Evolutionary conservation across 2,888 invertebrate genomes (phyloP).

Genomic region (Melieria picta): DNA sequence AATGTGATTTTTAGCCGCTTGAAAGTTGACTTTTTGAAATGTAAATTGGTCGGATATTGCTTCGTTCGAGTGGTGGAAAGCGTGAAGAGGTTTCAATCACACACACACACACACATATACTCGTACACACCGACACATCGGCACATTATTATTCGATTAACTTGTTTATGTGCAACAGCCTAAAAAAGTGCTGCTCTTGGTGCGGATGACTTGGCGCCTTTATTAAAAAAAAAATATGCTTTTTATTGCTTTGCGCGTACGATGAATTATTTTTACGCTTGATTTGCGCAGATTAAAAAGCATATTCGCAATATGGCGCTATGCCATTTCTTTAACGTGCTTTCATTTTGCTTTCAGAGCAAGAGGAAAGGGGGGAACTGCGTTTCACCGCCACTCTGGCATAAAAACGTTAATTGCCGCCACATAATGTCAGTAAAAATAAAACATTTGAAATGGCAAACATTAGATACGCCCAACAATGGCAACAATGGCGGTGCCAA

Average conservation of each 20-base stretch:
- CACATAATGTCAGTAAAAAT: too few species aligned
- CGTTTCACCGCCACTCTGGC: not conserved
- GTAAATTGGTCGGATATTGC: constrained; percentile 28
- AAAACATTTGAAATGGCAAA: too few species aligned
- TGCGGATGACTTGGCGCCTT: not conserved
- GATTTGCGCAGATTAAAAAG: constrained; percentile 28
- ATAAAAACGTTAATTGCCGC: constrained; percentile 7
- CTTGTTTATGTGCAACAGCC: constrained; percentile 25
- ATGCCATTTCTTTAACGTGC: too few species aligned
- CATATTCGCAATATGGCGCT: not conserved
- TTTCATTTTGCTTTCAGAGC: too few species aligned
- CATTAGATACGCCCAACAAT: too few species aligned
- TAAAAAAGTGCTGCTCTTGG: not conserved
- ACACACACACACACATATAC: too few species aligned
- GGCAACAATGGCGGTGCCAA: not conserved
- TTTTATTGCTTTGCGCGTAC: not conserved
- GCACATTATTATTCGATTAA: constrained; percentile 33
- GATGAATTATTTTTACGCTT: constrained; percentile 31
- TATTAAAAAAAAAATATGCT: not conserved
- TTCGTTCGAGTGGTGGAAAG: constrained; percentile 13
- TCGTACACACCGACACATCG: constrained; percentile 10
- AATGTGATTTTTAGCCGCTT: constrained; percentile 30
- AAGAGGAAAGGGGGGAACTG: too few species aligned
- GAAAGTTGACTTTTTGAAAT: constrained; percentile 33
- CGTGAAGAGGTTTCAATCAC: constrained; percentile 1